These are phyloP conservation scores for Patiria miniata DNA, from an alignment of 35 echinoderm and acorn worm genomes.

Conservation along the genomic window DNA sequence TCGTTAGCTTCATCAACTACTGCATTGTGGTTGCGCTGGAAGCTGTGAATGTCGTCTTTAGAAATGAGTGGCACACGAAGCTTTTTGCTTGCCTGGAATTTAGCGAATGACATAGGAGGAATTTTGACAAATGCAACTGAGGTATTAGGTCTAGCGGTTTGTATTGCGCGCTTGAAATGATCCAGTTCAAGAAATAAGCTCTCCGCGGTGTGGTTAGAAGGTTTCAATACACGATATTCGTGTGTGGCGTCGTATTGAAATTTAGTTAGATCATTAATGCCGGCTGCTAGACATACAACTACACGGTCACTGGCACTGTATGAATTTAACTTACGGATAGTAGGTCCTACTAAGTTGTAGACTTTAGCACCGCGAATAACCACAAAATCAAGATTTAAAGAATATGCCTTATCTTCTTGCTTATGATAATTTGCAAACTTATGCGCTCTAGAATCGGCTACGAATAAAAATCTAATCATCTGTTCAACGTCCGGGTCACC, in stretches of 20 bases:
- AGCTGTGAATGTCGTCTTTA: background rate
- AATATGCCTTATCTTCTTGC: background rate
- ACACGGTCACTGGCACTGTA: background rate
- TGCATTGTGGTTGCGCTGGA: background rate
- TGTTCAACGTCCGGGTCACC: background rate
- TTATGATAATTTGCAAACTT: background rate
- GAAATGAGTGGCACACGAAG: background rate
- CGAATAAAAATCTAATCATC: conserved; percentile 5
- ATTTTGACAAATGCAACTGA: conserved; percentile 1
- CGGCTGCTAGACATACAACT: conserved; percentile 13
- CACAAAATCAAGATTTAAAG: conserved; percentile 6
- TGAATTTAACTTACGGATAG: background rate
- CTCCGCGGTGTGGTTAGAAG: background rate
- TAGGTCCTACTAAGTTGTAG: background rate
- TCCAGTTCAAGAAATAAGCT: background rate
- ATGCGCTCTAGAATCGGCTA: conserved; percentile 25
- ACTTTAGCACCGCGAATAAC: conserved; percentile 29
- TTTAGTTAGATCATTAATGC: background rate
- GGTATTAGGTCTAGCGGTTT: background rate
- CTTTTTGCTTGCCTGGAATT: conserved; percentile 11
- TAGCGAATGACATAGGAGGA: conserved; percentile 22
- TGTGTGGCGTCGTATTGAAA: background rate
- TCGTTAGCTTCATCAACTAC: background rate
- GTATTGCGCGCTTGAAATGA: background rate
- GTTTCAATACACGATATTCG: background rate